Evolutionary conservation across 2,113 vertebrate species (phyloP).

Genomic region (Sinosuthora webbiana): DNA sequence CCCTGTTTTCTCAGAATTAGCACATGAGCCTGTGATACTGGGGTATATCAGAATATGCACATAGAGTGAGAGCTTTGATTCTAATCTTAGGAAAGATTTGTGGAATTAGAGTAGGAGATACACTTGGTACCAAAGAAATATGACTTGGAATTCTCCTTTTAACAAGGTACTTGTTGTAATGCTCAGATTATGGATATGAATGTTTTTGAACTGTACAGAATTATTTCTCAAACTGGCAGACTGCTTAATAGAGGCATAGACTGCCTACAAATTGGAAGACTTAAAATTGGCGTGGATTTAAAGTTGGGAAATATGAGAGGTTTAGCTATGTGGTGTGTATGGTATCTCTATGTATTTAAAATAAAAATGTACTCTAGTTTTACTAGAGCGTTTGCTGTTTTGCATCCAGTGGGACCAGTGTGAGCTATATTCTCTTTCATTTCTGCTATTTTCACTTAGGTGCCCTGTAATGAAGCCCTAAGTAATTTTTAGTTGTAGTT

Average conservation of each 20-base stretch:
- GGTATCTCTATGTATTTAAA: neutral
- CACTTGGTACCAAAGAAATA: neutral
- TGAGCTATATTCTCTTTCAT: slow-evolving; percentile 18
- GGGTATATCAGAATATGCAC: neutral
- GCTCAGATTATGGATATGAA: neutral
- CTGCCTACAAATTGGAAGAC: neutral
- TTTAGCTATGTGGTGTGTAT: fast-evolving
- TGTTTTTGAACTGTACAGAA: neutral
- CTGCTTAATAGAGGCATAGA: neutral
- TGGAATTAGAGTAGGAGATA: neutral
- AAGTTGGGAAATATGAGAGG: neutral
- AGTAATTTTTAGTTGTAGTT: slow-evolving; percentile 6
- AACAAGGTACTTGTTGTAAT: neutral
- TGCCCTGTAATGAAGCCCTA: slow-evolving; percentile 22
- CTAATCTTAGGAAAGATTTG: neutral
- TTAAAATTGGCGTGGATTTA: neutral
- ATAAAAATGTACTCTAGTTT: neutral
- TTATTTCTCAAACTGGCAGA: neutral
- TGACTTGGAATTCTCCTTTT: neutral
- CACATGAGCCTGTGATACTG: neutral
- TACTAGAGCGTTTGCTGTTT: neutral
- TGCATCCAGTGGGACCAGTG: neutral
- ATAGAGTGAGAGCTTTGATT: neutral
- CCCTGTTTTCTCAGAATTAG: neutral
- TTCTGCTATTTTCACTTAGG: neutral